A percentile compares a stretch with the other conserved stretches of the same genome.
Conservation (phyloP, 2,113 vertebrate species). For the Enhydra lutris region DNA sequence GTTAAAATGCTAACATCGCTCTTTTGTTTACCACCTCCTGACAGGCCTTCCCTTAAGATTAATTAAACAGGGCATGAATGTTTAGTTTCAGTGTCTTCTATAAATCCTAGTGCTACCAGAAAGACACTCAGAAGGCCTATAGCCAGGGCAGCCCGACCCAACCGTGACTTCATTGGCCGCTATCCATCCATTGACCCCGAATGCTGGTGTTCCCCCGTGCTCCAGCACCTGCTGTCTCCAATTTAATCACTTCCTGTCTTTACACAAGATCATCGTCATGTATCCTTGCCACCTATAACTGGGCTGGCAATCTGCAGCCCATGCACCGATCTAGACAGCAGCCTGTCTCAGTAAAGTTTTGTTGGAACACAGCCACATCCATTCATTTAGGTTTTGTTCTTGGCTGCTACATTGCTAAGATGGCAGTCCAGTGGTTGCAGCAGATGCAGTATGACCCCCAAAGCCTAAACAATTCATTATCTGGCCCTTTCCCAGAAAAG, state of each 20-base stretch:
- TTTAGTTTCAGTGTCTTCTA: not conserved
- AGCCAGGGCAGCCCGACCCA: not conserved
- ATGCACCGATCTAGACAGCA: not conserved
- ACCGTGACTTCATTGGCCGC: not conserved
- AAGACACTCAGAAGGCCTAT: not conserved
- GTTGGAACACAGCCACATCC: not conserved
- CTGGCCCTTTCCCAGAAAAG: not conserved
- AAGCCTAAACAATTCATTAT: not conserved
- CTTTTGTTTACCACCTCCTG: not conserved
- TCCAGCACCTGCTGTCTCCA: not conserved
- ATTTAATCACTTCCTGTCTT: not conserved
- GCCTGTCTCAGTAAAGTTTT: not conserved
- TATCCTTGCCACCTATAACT: not conserved
- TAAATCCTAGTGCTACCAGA: not conserved
- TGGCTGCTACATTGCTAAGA: not conserved
- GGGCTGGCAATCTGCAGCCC: not conserved
- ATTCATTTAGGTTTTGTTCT: not conserved
- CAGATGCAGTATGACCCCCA: not conserved
- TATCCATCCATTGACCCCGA: not conserved
- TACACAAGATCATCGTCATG: not conserved
- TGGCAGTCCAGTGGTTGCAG: not conserved
- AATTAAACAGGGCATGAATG: not conserved
- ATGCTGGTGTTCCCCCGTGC: fast-evolving
- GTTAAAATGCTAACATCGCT: not conserved
- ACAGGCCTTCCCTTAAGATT: not conserved